phyloP scores from a whole-genome alignment of 2,113 vertebrate species.

The Cebidichthys violaceus region DNA sequence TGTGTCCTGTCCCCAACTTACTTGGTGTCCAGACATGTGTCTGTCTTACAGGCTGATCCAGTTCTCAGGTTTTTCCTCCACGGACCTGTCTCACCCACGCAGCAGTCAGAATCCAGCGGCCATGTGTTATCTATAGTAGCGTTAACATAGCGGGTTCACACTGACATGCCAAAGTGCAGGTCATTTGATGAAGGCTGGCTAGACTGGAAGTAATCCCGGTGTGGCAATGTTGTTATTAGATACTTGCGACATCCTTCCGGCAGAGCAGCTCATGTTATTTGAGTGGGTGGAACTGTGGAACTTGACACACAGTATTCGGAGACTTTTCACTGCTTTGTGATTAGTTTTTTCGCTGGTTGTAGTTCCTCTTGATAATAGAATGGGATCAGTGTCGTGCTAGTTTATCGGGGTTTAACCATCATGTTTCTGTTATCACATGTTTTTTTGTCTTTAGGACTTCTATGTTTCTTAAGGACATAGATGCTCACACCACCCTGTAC shows the following conservation, averaged over 20 bases:
- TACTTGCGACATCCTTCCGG: neutral
- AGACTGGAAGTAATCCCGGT: constrained; percentile 7
- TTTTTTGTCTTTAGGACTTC: constrained; percentile 46
- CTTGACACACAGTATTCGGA: neutral
- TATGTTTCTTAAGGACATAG: constrained; percentile 62
- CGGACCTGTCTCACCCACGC: constrained; percentile 75
- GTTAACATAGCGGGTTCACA: constrained; percentile 36
- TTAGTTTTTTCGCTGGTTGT: constrained; percentile 7
- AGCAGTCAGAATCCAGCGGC: constrained; percentile 70
- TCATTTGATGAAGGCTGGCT: constrained; percentile 32
- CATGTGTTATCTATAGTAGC: constrained; percentile 48
- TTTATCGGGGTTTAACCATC: constrained; percentile 4
- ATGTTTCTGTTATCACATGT: constrained; percentile 23
- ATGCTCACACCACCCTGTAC: constrained; percentile 49
- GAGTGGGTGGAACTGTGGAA: neutral
- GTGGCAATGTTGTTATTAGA: neutral
- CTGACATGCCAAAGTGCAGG: constrained; percentile 7
- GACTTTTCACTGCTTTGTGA: constrained; percentile 14
- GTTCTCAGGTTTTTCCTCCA: constrained; percentile 77
- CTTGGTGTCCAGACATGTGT: constrained; percentile 84
- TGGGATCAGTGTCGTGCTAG: neutral
- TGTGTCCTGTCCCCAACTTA: constrained; percentile 78
- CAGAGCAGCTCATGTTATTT: neutral
- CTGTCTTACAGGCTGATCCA: constrained; percentile 83
- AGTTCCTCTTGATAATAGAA: neutral